Conservation (phyloP, 2,888 invertebrate species). For the Drosophila colorata region DNA sequence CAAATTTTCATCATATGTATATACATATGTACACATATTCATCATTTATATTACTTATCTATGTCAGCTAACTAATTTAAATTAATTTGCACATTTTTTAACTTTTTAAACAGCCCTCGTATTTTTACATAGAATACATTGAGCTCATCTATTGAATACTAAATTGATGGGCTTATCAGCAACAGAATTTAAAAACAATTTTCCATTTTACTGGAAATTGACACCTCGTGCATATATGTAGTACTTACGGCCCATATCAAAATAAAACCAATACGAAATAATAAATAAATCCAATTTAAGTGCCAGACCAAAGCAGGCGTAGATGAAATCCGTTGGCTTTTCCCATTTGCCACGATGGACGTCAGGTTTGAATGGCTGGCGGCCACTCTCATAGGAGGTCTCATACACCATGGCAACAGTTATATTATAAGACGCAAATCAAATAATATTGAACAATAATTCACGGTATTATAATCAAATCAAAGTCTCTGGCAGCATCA, state of each 20-base stretch:
- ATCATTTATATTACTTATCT: no score
- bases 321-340: conserved; percentile 90
- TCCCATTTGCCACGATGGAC: conserved; percentile 89
- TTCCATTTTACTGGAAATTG: conserved; percentile 1
- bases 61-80: not conserved
- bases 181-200: not conserved
- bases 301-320: conserved; percentile 92
- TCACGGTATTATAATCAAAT: conserved; percentile 11
- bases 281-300: conserved; percentile 93
- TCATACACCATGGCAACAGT: conserved; percentile 74
- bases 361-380: conserved; percentile 82
- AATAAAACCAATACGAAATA: conserved; percentile 86
- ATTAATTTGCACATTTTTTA: not conserved
- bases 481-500: conserved; percentile 15
- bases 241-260: conserved; percentile 79
- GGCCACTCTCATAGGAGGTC: conserved; percentile 82
- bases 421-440: not conserved
- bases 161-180: conserved; percentile 27
- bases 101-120: not conserved
- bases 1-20: no score
- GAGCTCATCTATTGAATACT: not conserved
- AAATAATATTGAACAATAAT: not conserved
- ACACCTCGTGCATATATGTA: not conserved
- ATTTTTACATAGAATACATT: not conserved
- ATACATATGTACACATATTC: no score